Evolutionary conservation across 2,113 vertebrate species (phyloP).

Genomic region (Amphiprion ocellaris): DNA sequence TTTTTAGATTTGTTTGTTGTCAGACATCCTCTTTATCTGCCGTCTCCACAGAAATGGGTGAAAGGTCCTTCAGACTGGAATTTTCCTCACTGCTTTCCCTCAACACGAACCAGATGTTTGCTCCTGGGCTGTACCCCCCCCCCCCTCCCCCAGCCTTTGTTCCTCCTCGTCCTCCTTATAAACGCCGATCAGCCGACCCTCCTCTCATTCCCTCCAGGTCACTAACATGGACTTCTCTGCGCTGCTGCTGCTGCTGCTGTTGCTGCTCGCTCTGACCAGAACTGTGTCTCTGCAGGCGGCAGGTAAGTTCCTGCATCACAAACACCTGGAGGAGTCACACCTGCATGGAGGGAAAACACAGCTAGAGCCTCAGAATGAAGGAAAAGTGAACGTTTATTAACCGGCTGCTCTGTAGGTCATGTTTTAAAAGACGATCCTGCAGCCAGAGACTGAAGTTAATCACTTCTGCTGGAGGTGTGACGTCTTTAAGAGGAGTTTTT

Average conservation of each 20-base stretch:
- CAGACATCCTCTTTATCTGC: conserved; percentile 51
- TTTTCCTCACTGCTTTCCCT: conserved; percentile 76
- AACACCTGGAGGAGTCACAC: conserved; percentile 10
- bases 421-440: background rate
- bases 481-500: no score
- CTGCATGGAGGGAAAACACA: background rate
- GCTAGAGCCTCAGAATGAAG: background rate
- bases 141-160: conserved; percentile 47
- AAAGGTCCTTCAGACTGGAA: conserved; percentile 82
- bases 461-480: background rate
- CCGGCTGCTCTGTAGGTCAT: background rate
- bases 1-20: conserved; percentile 7
- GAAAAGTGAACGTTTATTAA: background rate
- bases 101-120: conserved; percentile 84
- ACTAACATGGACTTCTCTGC: conserved; percentile 76
- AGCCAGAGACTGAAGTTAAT: background rate
- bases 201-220: conserved; percentile 75
- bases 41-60: conserved; percentile 82
- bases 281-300: conserved; percentile 63
- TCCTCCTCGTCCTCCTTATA: conserved; percentile 58
- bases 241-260: conserved; percentile 72
- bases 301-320: conserved; percentile 72
- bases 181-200: conserved; percentile 55
- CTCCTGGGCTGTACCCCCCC: conserved; percentile 64
- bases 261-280: conserved; percentile 76